These are phyloP conservation scores for Julus scandinavius DNA, from an alignment of 2,888 invertebrate species.

Conservation along the genomic window DNA sequence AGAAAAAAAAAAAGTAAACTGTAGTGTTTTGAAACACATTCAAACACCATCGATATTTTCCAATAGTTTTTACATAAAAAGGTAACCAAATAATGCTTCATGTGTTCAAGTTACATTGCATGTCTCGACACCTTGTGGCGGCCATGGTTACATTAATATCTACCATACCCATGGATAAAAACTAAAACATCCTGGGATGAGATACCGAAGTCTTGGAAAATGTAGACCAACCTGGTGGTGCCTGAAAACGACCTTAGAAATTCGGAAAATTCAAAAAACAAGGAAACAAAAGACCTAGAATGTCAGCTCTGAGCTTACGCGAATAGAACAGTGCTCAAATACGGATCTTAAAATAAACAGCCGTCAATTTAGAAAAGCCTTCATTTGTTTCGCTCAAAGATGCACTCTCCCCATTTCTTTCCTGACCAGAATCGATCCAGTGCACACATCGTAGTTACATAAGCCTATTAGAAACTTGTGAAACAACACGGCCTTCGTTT, in stretches of 20 bases:
- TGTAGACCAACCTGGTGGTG: not conserved
- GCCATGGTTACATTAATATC: too few relatives aligned
- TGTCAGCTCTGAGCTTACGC: constrained; percentile 17
- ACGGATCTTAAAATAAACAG: constrained; percentile 32
- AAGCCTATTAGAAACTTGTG: not conserved
- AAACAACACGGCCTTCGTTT: not conserved
- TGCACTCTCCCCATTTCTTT: not conserved
- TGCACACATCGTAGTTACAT: not conserved
- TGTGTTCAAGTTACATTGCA: too few relatives aligned
- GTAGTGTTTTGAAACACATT: too few relatives aligned
- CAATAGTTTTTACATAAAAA: too few relatives aligned
- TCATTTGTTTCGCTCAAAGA: constrained; percentile 9
- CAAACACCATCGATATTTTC: too few relatives aligned
- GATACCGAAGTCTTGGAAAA: not conserved
- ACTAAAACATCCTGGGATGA: too few relatives aligned
- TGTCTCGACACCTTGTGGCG: too few relatives aligned
- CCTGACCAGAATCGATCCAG: not conserved
- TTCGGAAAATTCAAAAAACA: constrained; percentile 29
- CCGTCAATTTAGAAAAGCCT: constrained; percentile 9
- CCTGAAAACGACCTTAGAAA: not conserved
- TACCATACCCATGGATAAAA: too few relatives aligned
- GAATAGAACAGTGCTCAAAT: constrained; percentile 21
- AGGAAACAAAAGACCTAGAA: constrained; percentile 29
- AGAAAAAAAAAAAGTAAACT: too few relatives aligned
- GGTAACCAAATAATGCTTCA: too few relatives aligned